Conservation (phyloP, 2,797 vertebrate species). For the Diplodus puntazzo region DNA sequence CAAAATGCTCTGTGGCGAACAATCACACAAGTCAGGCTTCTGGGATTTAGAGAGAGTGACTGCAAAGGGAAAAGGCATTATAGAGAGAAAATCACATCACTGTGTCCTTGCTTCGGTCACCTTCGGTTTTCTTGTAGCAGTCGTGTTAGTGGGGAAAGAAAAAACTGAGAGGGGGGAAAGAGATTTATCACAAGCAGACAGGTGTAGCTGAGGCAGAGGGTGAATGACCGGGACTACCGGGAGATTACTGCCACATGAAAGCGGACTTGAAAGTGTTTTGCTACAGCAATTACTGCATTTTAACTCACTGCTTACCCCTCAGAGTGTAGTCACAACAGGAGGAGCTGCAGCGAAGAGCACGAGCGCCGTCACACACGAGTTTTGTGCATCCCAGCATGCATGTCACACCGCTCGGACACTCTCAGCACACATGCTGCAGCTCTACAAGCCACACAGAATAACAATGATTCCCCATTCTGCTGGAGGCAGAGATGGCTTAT, state of each 20-base stretch:
- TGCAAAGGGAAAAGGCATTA: conserved; percentile 27
- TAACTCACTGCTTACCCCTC: conserved; percentile 32
- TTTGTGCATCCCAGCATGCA: conserved; percentile 25
- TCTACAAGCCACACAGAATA: conserved; percentile 44
- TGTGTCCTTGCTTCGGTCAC: conserved; percentile 63
- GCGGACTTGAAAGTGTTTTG: conserved; percentile 36
- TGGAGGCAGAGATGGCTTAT: conserved; percentile 41
- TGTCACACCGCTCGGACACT: conserved; percentile 25
- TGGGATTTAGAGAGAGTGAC: conserved; percentile 33
- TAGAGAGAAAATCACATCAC: conserved; percentile 48
- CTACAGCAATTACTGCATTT: conserved; percentile 38
- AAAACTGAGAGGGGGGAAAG: conserved; percentile 10
- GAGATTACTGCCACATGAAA: conserved; percentile 46
- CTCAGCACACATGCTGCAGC: conserved; percentile 19
- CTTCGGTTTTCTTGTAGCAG: conserved; percentile 59
- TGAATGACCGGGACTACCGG: conserved; percentile 43
- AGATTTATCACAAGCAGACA: conserved; percentile 71
- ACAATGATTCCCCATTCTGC: conserved; percentile 44
- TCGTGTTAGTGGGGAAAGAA: conserved; percentile 29
- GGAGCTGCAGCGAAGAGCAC: conserved; percentile 16
- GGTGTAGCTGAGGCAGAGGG: conserved; percentile 46
- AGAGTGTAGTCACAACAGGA: conserved; percentile 5
- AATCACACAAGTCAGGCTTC: conserved; percentile 31
- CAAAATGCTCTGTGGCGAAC: conserved; percentile 27
- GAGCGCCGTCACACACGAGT: neutral